Percentiles rank a stretch among this genome's conserved stretches.
Evolutionary conservation across 1,140 invertebrate species (phyloP).

Genomic region (Bilobella aurantiaca): DNA sequence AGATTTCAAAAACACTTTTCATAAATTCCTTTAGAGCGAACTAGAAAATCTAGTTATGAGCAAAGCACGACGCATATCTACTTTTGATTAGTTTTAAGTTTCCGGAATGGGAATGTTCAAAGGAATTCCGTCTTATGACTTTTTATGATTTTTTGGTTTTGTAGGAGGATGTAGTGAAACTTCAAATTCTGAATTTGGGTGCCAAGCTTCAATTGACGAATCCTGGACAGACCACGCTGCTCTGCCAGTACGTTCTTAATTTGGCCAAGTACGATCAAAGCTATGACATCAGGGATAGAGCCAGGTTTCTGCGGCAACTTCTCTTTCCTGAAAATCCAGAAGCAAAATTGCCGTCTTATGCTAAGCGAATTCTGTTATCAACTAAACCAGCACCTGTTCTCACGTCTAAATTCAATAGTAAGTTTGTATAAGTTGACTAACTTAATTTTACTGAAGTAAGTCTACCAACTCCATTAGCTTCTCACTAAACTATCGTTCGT

Average conservation of each 20-base stretch:
- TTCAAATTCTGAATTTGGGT: conserved; percentile 90
- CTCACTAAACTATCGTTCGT: too few species aligned
- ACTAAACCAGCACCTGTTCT: conserved; percentile 85
- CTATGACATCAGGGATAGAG: conserved; percentile 93
- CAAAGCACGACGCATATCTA: too few species aligned
- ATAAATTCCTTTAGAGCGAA: not conserved
- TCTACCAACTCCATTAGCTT: too few species aligned
- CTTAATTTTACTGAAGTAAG: too few species aligned
- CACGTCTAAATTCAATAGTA: conserved; percentile 56
- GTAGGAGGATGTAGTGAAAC: conserved; percentile 87
- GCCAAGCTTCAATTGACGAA: conserved; percentile 88
- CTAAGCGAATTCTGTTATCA: conserved; percentile 75
- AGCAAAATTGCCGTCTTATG: conserved; percentile 53
- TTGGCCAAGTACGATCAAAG: conserved; percentile 95
- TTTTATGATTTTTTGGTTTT: conserved; percentile 1
- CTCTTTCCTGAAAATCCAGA: conserved; percentile 52
- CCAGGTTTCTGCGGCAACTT: conserved; percentile 72
- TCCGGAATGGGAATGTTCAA: not conserved
- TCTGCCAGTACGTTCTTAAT: conserved; percentile 91
- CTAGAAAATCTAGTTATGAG: too few species aligned
- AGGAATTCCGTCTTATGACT: not conserved
- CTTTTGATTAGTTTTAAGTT: too few species aligned
- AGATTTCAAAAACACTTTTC: not conserved
- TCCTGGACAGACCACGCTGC: conserved; percentile 67
- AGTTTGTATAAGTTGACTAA: too few species aligned